Conservation (phyloP, 2,113 vertebrate genomes). For the Odocoileus hemionus region DNA sequence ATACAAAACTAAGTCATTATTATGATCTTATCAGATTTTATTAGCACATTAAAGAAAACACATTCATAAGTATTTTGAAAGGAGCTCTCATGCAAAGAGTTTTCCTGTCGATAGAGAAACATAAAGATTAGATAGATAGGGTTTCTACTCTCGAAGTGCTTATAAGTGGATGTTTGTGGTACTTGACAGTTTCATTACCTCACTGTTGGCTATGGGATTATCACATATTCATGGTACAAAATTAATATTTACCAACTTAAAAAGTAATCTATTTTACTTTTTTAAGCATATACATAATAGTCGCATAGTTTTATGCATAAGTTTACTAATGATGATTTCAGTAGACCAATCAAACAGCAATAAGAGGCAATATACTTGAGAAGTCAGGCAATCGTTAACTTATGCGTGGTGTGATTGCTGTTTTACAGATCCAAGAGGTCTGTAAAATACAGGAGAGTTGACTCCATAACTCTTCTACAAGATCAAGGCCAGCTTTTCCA, state of each 20-base stretch:
- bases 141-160: background rate
- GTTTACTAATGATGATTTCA: background rate
- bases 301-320: background rate
- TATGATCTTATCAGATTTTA: background rate
- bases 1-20: background rate
- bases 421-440: background rate
- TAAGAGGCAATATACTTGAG: background rate
- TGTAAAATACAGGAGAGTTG: background rate
- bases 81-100: background rate
- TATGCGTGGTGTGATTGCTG: background rate
- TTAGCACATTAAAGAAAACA: background rate
- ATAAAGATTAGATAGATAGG: background rate
- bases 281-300: background rate
- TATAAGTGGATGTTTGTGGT: background rate
- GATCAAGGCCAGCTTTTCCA: background rate
- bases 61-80: conserved; percentile 1
- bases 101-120: background rate
- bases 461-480: background rate
- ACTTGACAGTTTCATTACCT: background rate
- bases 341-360: background rate
- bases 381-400: background rate
- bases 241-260: background rate
- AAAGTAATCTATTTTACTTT: background rate
- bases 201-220: background rate
- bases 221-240: background rate